Conservation (phyloP, 2,888 invertebrate genomes). For the Ornithoptera alexandrae region DNA sequence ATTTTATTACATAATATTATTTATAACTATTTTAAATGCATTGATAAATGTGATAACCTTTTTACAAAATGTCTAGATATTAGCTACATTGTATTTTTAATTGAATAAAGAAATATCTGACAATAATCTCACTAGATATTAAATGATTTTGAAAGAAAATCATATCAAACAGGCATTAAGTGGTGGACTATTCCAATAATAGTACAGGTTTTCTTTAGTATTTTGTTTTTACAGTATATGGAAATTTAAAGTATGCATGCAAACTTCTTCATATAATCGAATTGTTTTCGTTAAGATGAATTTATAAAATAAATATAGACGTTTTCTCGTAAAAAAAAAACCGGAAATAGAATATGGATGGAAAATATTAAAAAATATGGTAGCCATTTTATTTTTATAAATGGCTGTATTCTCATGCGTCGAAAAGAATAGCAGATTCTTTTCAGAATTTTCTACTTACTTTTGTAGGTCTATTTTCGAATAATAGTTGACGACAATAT, state of each 20-base stretch:
- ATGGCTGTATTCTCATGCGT: not conserved
- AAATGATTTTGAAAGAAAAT: too few species aligned
- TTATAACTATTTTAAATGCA: not conserved
- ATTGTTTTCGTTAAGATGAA: too few species aligned
- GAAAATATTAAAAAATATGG: conserved; percentile 1
- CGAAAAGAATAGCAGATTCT: not conserved
- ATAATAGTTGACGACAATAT: too few species aligned
- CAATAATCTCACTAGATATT: not conserved
- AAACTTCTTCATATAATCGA: too few species aligned
- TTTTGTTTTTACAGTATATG: too few species aligned
- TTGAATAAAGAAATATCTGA: not conserved
- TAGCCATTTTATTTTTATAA: not conserved
- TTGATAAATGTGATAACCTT: not conserved
- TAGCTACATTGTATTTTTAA: not conserved
- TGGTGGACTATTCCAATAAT: too few species aligned
- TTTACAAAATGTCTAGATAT: not conserved
- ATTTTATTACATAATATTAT: not conserved
- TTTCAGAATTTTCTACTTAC: not conserved
- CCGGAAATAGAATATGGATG: not conserved
- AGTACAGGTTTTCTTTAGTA: too few species aligned
- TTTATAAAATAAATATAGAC: not conserved
- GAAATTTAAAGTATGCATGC: too few species aligned
- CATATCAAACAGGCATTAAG: too few species aligned
- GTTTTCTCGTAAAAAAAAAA: not conserved
- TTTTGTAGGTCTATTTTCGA: too few species aligned